Percentiles rank a stretch among this genome's conserved stretches.
These are phyloP conservation scores for Girardia tigrina DNA, from an alignment of 2,888 invertebrate genomes.

Conservation along the genomic window DNA sequence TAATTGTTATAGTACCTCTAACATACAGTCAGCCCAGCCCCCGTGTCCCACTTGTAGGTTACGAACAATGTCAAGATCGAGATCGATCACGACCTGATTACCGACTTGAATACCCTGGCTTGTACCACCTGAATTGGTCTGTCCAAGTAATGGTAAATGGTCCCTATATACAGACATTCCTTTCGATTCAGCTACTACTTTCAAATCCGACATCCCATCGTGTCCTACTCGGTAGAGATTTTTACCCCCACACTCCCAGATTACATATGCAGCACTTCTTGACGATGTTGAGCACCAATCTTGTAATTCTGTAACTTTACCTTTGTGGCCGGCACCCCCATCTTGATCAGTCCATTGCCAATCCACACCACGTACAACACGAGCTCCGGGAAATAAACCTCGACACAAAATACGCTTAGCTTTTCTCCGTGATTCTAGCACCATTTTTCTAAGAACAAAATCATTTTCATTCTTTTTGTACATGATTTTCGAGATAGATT, in stretches of 20 bases:
- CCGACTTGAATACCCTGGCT: slow-evolving; percentile 62
- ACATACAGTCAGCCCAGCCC: slow-evolving; percentile 95
- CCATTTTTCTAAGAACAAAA: slow-evolving; percentile 9
- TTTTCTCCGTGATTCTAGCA: slow-evolving; percentile 59
- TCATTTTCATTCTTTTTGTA: too few species aligned
- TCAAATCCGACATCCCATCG: slow-evolving; percentile 55
- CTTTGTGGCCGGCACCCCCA: slow-evolving; percentile 79
- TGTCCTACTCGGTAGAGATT: slow-evolving; percentile 81
- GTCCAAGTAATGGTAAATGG: slow-evolving; percentile 76
- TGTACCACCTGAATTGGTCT: slow-evolving; percentile 33
- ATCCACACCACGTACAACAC: slow-evolving; percentile 86
- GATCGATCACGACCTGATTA: slow-evolving; percentile 84
- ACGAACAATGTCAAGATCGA: slow-evolving; percentile 62
- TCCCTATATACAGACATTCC: slow-evolving; percentile 88
- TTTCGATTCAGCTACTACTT: slow-evolving; percentile 82
- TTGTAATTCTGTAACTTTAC: slow-evolving; percentile 84
- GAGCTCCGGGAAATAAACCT: slow-evolving; percentile 82
- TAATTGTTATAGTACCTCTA: not conserved
- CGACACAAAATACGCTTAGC: slow-evolving; percentile 80
- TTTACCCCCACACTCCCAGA: slow-evolving; percentile 94
- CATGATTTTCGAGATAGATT: too few species aligned
- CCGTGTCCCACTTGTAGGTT: slow-evolving; percentile 75
- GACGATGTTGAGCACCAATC: slow-evolving; percentile 86
- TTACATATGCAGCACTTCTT: slow-evolving; percentile 77
- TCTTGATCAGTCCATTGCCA: slow-evolving; percentile 98